phyloP scores from a whole-genome alignment of 2,113 vertebrate genomes.

The Istiophorus platypterus region DNA sequence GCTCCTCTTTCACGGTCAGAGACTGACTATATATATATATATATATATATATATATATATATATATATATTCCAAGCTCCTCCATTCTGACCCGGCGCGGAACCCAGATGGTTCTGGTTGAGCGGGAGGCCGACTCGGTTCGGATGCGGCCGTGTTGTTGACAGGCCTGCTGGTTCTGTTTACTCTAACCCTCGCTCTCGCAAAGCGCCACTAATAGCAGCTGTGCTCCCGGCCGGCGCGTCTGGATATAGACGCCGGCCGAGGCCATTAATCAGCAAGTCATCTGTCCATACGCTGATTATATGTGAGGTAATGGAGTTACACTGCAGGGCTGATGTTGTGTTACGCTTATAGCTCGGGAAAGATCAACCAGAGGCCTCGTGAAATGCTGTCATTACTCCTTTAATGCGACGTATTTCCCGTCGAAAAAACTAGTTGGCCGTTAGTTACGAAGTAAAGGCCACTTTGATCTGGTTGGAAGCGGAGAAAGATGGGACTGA shows the following conservation, averaged over 20 bases:
- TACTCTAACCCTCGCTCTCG: constrained; percentile 72
- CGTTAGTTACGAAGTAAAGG: background rate
- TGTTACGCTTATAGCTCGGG: constrained; percentile 53
- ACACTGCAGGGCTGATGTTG: constrained; percentile 44
- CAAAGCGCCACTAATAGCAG: constrained; percentile 76
- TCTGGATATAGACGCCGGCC: constrained; percentile 73
- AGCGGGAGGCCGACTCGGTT: constrained; percentile 46
- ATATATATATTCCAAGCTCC: constrained; percentile 31
- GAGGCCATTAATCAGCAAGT: constrained; percentile 76
- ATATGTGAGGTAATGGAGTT: constrained; percentile 74
- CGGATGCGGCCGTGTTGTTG: constrained; percentile 72
- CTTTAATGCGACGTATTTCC: constrained; percentile 16
- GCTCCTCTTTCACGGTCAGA: constrained; percentile 7
- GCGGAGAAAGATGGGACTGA: background rate
- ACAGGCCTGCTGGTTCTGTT: constrained; percentile 81
- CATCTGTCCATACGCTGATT: constrained; percentile 72
- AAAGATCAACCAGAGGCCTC: constrained; percentile 19
- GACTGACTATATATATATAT: no score
- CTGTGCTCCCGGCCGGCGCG: constrained; percentile 58
- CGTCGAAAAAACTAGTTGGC: background rate
- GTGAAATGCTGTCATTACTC: constrained; percentile 39
- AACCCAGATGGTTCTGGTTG: constrained; percentile 49
- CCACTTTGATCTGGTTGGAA: background rate
- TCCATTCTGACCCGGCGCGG: constrained; percentile 35
- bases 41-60: no score